These are phyloP conservation scores for Cabera pusaria DNA, from an alignment of 2,888 invertebrate species.

Conservation along the genomic window DNA sequence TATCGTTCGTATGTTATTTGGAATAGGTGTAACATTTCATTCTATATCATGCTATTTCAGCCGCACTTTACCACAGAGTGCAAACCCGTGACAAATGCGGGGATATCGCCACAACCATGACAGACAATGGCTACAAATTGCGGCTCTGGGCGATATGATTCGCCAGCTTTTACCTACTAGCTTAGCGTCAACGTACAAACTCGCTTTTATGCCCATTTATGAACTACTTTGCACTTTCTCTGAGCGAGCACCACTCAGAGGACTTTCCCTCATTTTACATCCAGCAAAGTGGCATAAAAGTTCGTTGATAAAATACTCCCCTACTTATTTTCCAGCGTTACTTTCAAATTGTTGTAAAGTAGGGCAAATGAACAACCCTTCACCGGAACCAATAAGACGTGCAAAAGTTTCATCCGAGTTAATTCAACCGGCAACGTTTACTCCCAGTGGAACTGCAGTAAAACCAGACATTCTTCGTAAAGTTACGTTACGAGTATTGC, in stretches of 20 bases:
- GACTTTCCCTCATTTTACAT: conserved; percentile 31
- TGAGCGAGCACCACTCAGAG: conserved; percentile 26
- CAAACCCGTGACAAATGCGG: conserved; percentile 49
- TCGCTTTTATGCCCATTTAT: conserved; percentile 44
- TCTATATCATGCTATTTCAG: conserved; percentile 16
- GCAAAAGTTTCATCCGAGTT: conserved; percentile 26
- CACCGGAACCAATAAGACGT: conserved; percentile 16
- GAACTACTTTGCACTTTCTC: conserved; percentile 57
- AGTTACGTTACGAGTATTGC: conserved; percentile 30
- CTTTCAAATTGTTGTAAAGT: conserved; percentile 14
- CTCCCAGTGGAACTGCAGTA: conserved; percentile 28
- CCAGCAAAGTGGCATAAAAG: conserved; percentile 12
- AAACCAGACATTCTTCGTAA: conserved; percentile 28
- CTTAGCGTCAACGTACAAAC: conserved; percentile 36
- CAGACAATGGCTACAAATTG: conserved; percentile 66
- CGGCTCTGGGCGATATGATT: conserved; percentile 47
- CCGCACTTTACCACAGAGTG: conserved; percentile 19
- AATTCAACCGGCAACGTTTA: conserved; percentile 18
- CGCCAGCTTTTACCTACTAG: conserved; percentile 27
- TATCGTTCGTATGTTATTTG: conserved; percentile 13
- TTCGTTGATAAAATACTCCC: conserved; percentile 19
- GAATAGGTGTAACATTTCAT: conserved; percentile 14
- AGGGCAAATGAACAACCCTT: conserved; percentile 7
- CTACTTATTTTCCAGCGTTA: conserved; percentile 6
- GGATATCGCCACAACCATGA: conserved; percentile 49